Base-by-base conservation (phyloP, 2,113 vertebrate species). In the Nycticryphes semicollaris region DNA sequence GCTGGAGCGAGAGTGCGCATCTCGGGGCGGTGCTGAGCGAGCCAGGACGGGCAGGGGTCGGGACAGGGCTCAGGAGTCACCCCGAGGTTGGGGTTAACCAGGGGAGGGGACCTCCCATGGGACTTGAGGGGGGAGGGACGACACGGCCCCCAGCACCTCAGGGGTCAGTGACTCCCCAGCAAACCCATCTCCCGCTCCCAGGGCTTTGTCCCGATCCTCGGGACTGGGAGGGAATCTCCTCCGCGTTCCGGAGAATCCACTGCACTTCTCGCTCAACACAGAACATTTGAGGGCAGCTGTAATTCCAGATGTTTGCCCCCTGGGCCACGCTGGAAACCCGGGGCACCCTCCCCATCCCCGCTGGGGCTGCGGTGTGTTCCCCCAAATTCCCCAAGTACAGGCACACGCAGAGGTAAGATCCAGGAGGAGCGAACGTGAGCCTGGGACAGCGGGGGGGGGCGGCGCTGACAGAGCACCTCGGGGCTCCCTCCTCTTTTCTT, bases 1-100 rank as follows among this genome's bases (percentile, higher is more conserved):
- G 37, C 57, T 10, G 76, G 82, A 50, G 85, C 48, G 88, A 94
- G 90, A 85, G 88, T 13, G 88, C 35, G 9, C 70, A 81, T 75
- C 70, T 86, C 91, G 70, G 93, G 7, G 90, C 77, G 5, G 90
- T 10, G 94, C 87, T 41, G 87, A 88, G 91, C 47, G 82, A 39
- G 41, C 48, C 28, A 83, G 76, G 92, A 82, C 45, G 45, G 62
- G 80, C 69, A 53, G 69, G 51, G 83, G 67, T 62, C 89, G 33
- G 82, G 84, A 30, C 50, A 9, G 57, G 79, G 84, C 82, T 33
- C 37, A 24, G 25, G 84, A 66, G 87, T 2, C 86, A 62, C 53
- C 53, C 62, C 27, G 19, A 68, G 80, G 54, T 50, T 17, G 59
- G 67, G 62, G 27, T 24, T 51, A n/a, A 50, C 30, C 13, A 47